Base-by-base conservation (phyloP, 2,888 invertebrate genomes). In the Peribatodes rhomboidaria region DNA sequence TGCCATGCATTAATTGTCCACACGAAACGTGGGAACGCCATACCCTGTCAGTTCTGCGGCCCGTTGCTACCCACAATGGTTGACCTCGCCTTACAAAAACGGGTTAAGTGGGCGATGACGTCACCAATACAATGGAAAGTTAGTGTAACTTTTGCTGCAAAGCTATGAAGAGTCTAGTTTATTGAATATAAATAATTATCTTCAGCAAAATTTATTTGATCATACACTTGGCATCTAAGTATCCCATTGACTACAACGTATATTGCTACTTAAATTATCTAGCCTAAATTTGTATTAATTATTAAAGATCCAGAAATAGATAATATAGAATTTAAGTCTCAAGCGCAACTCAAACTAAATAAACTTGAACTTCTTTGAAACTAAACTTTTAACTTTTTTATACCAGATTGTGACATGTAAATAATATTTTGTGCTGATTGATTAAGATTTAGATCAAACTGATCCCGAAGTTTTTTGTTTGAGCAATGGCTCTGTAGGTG, bases 21-120 rank as follows among this genome's bases (percentile, higher is more conserved):
- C 68, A 67, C 67, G 31, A 52, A 35, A 44, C 82, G 81, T 86
- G 85, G 79, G 86, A 86, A 83, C 75, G 68, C 69, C 69, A 72
- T 77, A 76, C 72, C 72, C 73, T 71, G 72, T 65, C 76, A 73
- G 62, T 74, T 77, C 75, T 72, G 82, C 78, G 79, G 77, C 67
- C 39, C 39, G 62, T 62, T 72, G 71, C 59, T 72, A 70, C 68
- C 70, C 70, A 83, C 82, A 85, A 83, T 82, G 63, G 74, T 35
- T 75, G 86, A 78, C 86, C 85, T 84, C 79, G 78, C 67, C 68
- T 69, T 70, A 70, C 70, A 71, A 68, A 61, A 71, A 61, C 68
- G 64, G 68, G 61, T 56, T 65, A 68, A 68, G 57, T 68, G 50
- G 55, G 56, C 31, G 57, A 65, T 67, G 67, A 67, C 62, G 65